These are phyloP conservation scores for Carassius auratus DNA, from an alignment of 2,113 vertebrate species.

Conservation along the genomic window DNA sequence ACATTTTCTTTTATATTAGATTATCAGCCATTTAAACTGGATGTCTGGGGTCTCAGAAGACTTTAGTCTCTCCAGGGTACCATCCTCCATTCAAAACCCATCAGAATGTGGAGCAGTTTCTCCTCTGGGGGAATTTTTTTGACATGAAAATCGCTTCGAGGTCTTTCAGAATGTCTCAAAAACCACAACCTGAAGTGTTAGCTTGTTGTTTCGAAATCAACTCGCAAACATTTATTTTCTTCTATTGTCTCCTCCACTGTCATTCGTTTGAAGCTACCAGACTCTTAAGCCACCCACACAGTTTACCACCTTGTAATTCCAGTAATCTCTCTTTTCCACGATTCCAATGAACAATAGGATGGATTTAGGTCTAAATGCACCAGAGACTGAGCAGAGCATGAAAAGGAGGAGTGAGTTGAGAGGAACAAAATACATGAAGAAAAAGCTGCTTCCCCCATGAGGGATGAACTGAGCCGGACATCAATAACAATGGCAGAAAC, in stretches of 20 bases:
- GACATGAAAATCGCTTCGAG: constrained; percentile 20
- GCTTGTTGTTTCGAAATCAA: constrained; percentile 14
- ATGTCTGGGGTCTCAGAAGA: constrained; percentile 46
- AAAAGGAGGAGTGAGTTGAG: background rate
- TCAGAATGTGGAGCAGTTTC: constrained; percentile 18
- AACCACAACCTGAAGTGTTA: constrained; percentile 28
- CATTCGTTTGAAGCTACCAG: constrained; percentile 13
- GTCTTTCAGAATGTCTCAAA: background rate
- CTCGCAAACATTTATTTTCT: constrained; percentile 7
- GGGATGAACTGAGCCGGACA: constrained; percentile 25
- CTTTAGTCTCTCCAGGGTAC: constrained; percentile 7
- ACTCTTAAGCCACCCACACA: background rate
- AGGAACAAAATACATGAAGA: background rate
- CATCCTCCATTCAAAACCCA: constrained; percentile 31
- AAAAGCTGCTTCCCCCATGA: constrained; percentile 7
- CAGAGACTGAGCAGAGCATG: background rate
- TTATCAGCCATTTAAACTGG: constrained; percentile 50
- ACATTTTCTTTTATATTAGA: constrained; percentile 45
- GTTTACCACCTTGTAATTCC: constrained; percentile 18
- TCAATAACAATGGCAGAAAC: constrained; percentile 36
- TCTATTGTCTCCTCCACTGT: constrained; percentile 11
- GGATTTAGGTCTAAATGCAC: constrained; percentile 17
- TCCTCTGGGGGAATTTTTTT: constrained; percentile 35
- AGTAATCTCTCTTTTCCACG: constrained; percentile 17
- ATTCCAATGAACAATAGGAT: background rate